phyloP scores from a whole-genome alignment of 2,888 invertebrate species.

The Pardosa pseudoannulata region DNA sequence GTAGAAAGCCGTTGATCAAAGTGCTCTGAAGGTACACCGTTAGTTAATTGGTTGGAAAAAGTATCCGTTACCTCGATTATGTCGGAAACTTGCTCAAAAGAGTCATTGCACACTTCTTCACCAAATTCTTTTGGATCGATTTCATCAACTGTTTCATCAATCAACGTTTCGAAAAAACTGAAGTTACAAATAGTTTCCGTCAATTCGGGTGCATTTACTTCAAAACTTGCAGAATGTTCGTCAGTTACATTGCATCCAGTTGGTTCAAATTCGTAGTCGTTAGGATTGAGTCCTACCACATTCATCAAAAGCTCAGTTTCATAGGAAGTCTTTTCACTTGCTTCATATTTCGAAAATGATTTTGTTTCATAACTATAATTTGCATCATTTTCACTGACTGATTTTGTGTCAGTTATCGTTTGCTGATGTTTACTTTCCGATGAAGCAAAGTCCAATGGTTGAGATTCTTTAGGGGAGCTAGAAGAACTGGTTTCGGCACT shows the following conservation, averaged over 20 bases:
- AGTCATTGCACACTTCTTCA: too few relatives aligned
- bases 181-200: background rate
- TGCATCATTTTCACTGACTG: background rate
- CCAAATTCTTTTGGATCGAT: too few relatives aligned
- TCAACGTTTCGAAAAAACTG: background rate
- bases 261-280: background rate
- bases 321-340: background rate
- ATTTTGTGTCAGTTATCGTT: background rate
- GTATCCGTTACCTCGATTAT: too few relatives aligned
- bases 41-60: too few relatives aligned
- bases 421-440: background rate
- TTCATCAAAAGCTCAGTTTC: background rate
- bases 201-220: background rate
- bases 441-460: conserved; percentile 4
- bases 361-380: background rate
- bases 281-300: background rate
- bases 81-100: too few relatives aligned
- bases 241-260: background rate
- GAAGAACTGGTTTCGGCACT: background rate
- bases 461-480: background rate
- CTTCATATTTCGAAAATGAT: background rate
- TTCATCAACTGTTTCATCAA: background rate
- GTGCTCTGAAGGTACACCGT: too few relatives aligned
- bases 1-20: too few relatives aligned
- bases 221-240: background rate